Base-by-base conservation (phyloP, 37 sponge, comb jelly and placozoan genomes). In the Beroe ovata region DNA sequence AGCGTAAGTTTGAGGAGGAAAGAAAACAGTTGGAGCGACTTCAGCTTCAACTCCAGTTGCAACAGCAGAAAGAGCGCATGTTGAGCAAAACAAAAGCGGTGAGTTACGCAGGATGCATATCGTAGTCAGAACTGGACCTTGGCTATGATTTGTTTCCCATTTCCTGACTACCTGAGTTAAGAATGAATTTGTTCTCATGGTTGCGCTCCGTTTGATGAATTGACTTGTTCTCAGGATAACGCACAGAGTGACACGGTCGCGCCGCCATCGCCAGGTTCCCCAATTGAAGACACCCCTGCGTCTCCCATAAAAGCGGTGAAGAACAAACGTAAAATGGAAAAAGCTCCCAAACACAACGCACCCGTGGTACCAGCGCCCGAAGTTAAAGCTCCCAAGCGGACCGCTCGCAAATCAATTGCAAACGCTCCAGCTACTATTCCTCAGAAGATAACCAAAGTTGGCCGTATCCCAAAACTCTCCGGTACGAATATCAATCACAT, bases 1-100 rank as follows among this genome's bases (percentile, higher is more conserved):
- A 77, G 54, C 42, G 54, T 21, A 93, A 93, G 28, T 60, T 92
- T 8, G 84, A 88, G 60, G 91, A 94, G 63, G 94, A 94, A 47
- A 93, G 89, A 72, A 60, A 64, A 37, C 91, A 88, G 38, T 47
- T 72, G 34, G 91, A 91, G 60, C 29, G 71, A 8, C 38, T 90
- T 33, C 90, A 39, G 39, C 66, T 72, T 33, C 88, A 88, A 60
- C 64, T 38, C 21, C 71, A 92, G 59, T 39, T 89, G 40, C 47
- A 92, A 59, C 88, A 91, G 54, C 93, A 92, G 59, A 32, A 81
- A 23, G 88, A 95, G 34, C 88, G 90, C 28, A 39, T 95, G 64
- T 88, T 89, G 25, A 89, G 91, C 26, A 90, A 93, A 81, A 94
- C 60, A 64, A 69, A 38, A 1, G 47, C 54, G 0, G 63, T 20